Evolutionary conservation across 1,140 invertebrate species (phyloP).

Genomic region (Aphis gossypii): DNA sequence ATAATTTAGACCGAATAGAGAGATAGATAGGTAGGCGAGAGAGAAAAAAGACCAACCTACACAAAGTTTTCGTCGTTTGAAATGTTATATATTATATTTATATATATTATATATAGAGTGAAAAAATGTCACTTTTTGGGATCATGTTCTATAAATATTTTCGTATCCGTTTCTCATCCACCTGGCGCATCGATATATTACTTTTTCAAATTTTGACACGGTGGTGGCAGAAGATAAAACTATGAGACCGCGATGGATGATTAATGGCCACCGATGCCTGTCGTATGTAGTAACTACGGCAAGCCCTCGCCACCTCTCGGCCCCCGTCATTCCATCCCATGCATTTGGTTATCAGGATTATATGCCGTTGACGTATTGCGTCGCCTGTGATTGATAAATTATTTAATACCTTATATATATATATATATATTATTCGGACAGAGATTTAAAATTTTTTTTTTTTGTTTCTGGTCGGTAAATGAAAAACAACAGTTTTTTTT

Average conservation of each 20-base stretch:
- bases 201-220: conserved; percentile 43
- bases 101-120: background rate
- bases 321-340: background rate
- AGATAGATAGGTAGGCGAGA: background rate
- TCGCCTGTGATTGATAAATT: conserved; percentile 56
- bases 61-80: background rate
- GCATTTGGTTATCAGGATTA: conserved; percentile 50
- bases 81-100: background rate
- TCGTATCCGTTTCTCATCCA: conserved; percentile 34
- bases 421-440: background rate
- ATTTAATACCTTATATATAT: conserved; percentile 40
- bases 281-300: conserved; percentile 14
- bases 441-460: background rate
- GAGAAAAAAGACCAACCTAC: background rate
- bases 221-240: conserved; percentile 51
- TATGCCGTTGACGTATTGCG: conserved; percentile 52
- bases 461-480: no score
- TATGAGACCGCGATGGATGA: conserved; percentile 52
- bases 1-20: background rate
- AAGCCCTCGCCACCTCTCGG: background rate
- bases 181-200: conserved; percentile 39
- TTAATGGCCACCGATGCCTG: conserved; percentile 39
- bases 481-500: background rate
- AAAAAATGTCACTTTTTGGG: conserved; percentile 21
- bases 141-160: conserved; percentile 38